phyloP scores from a whole-genome alignment of 2,888 invertebrate genomes.

The Hylaea fasciaria region DNA sequence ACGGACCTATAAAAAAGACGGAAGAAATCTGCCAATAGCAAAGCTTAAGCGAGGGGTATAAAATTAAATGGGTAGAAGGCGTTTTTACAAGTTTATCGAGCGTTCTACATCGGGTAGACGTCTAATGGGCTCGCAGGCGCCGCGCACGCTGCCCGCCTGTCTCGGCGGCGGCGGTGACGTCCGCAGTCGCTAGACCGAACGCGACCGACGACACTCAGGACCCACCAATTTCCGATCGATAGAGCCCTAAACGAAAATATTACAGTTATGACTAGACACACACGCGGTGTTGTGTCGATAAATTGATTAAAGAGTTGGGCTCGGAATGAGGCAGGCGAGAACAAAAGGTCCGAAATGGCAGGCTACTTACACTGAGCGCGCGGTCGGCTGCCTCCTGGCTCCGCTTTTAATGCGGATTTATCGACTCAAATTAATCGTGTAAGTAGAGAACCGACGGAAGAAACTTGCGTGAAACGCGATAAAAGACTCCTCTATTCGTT shows the following conservation, averaged over 20 bases:
- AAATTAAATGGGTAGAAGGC: constrained; percentile 84
- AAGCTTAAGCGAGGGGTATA: constrained; percentile 79
- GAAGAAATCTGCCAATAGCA: constrained; percentile 82
- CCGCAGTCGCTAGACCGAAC: constrained; percentile 53
- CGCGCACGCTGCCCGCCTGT: constrained; percentile 80
- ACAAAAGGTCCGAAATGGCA: constrained; percentile 73
- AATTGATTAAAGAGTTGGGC: constrained; percentile 60
- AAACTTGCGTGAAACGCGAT: constrained; percentile 81
- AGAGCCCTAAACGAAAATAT: constrained; percentile 48
- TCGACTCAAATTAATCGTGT: constrained; percentile 84
- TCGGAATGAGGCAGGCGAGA: constrained; percentile 60
- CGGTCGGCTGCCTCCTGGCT: constrained; percentile 74
- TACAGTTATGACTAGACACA: constrained; percentile 40
- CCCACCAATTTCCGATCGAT: constrained; percentile 66
- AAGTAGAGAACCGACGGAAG: constrained; percentile 75
- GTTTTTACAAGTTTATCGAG: constrained; percentile 85
- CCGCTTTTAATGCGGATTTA: constrained; percentile 83
- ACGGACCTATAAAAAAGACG: constrained; percentile 71
- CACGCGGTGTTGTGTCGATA: constrained; percentile 32
- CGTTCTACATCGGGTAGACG: constrained; percentile 82
- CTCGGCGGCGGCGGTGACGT: constrained; percentile 69
- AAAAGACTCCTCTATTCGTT: constrained; percentile 70
- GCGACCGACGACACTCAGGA: constrained; percentile 55
- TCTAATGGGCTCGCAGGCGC: constrained; percentile 81
- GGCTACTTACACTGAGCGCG: constrained; percentile 73